Conservation (phyloP, 2,888 invertebrate species). For the Conomelus anceps region DNA sequence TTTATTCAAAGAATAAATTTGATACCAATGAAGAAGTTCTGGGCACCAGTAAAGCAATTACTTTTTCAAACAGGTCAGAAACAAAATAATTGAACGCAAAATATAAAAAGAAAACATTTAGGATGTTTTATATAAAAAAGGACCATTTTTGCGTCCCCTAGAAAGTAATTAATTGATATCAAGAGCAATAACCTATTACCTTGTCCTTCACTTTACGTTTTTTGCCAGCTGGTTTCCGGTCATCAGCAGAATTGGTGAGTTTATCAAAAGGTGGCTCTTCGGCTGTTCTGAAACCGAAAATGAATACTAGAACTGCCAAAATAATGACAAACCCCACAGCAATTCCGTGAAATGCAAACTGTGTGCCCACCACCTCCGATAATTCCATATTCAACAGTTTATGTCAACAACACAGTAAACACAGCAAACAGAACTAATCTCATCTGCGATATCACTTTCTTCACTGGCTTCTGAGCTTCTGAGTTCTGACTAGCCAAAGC, state of each 20-base stretch:
- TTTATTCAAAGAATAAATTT: not conserved
- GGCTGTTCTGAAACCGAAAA: slow-evolving; percentile 71
- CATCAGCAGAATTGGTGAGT: slow-evolving; percentile 52
- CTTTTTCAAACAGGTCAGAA: not conserved
- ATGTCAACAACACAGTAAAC: not conserved
- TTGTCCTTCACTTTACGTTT: slow-evolving; percentile 47
- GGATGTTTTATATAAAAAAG: not conserved
- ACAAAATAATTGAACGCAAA: not conserved
- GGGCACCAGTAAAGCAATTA: not conserved
- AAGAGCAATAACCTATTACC: slow-evolving; percentile 30
- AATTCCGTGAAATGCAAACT: slow-evolving; percentile 51
- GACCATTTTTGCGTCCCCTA: not conserved
- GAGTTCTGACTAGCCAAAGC: not conserved
- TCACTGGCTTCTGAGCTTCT: not conserved
- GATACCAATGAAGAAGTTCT: no score
- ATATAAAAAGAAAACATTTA: not conserved
- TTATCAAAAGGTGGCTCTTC: slow-evolving; percentile 76
- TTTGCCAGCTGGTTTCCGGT: slow-evolving; percentile 60
- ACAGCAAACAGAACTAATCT: not conserved
- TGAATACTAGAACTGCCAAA: slow-evolving; percentile 66
- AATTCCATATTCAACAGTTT: slow-evolving; percentile 19
- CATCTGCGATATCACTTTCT: not conserved
- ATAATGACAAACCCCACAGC: slow-evolving; percentile 59
- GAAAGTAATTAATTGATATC: slow-evolving; percentile 7
- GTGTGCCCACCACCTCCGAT: slow-evolving; percentile 40